A percentile compares a stretch with the other conserved stretches of the same genome.
These are phyloP conservation scores for Gephyroberyx darwinii DNA, from an alignment of 2,797 vertebrate genomes.

Conservation along the genomic window DNA sequence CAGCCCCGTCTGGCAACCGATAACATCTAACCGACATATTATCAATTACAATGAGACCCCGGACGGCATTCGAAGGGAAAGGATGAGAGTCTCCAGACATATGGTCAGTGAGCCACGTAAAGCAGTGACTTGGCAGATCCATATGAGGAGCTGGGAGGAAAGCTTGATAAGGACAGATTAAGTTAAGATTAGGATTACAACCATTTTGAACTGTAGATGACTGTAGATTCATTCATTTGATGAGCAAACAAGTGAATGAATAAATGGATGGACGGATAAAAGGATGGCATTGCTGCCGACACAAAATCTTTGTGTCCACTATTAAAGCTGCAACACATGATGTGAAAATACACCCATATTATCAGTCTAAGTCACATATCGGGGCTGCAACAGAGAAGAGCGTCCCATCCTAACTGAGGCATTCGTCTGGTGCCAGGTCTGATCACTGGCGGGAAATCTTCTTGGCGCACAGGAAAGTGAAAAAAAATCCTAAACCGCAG, in stretches of 20 bases:
- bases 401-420: too few species aligned
- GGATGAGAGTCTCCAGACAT: constrained; percentile 24
- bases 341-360: too few species aligned
- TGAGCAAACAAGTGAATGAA: background rate
- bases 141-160: background rate
- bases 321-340: too few species aligned
- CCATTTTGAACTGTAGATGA: constrained; percentile 1
- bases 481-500: too few species aligned
- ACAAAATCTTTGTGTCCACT: too few species aligned
- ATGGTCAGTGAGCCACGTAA: constrained; percentile 16
- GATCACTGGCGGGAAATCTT: too few species aligned
- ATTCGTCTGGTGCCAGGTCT: too few species aligned
- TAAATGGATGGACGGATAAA: background rate
- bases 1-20: constrained; percentile 52
- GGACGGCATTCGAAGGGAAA: constrained; percentile 28
- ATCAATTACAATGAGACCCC: constrained; percentile 35
- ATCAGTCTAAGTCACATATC: too few species aligned
- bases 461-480: too few species aligned
- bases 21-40: constrained; percentile 44
- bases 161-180: constrained; percentile 24
- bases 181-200: constrained; percentile 46
- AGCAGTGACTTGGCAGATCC: constrained; percentile 2
- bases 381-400: too few species aligned
- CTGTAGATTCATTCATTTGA: background rate
- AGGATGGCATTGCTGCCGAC: too few species aligned